A percentile compares a stretch with the other conserved stretches of the same genome.
Evolutionary conservation across 2,888 invertebrate species (phyloP).

Genomic region (Trisateles emortualis): DNA sequence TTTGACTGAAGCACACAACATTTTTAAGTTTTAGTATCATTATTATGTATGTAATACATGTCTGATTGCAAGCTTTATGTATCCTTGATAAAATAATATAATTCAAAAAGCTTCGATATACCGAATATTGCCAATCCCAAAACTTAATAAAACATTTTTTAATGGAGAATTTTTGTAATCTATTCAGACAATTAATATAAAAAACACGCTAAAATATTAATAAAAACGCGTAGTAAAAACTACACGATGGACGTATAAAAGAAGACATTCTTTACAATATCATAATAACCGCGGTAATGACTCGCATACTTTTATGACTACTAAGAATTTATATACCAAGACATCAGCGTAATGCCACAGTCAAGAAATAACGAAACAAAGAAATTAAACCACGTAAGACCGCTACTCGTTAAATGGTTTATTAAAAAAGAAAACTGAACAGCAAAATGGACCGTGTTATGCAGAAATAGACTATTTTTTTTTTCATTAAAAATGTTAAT

Average conservation of each 20-base stretch:
- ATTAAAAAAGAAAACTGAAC: slow-evolving; percentile 45
- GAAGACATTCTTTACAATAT: slow-evolving; percentile 4
- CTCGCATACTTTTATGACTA: slow-evolving; percentile 4
- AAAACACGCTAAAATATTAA: neutral
- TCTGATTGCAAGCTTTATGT: too few species aligned
- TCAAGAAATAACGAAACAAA: slow-evolving; percentile 22
- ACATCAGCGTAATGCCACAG: slow-evolving; percentile 15
- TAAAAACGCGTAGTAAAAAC: neutral
- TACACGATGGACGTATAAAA: neutral
- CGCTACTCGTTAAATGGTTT: slow-evolving; percentile 31
- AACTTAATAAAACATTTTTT: too few species aligned
- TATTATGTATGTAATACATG: too few species aligned
- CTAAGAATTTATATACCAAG: slow-evolving; percentile 6
- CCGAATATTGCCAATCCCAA: too few species aligned
- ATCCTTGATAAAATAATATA: too few species aligned
- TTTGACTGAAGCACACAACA: too few species aligned
- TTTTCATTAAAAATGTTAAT: too few species aligned
- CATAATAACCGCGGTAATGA: slow-evolving; percentile 10
- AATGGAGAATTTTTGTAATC: too few species aligned
- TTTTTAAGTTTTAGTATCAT: too few species aligned
- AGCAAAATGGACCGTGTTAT: slow-evolving; percentile 49
- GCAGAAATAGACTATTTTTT: neutral
- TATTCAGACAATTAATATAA: too few species aligned
- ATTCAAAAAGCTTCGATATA: too few species aligned
- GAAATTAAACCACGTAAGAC: slow-evolving; percentile 36